Conservation (phyloP, 92 coral and sea anemone genomes). For the Umimayanthus kanabou region DNA sequence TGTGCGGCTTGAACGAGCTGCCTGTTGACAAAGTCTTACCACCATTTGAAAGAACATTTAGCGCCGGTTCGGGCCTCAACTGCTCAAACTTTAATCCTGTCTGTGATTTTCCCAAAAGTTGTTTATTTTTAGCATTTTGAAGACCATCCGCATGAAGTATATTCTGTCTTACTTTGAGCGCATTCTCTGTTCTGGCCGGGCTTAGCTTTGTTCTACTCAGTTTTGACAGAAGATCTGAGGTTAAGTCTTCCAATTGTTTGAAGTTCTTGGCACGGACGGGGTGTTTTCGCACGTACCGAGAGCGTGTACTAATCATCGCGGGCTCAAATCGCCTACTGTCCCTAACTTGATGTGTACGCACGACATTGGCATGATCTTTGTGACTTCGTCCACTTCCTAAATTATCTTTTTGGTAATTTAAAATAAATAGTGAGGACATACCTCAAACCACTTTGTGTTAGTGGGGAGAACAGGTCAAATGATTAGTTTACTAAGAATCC, state of each 20-base stretch:
- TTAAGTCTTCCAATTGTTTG: slow-evolving; percentile 11
- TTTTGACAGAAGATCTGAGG: slow-evolving; percentile 4
- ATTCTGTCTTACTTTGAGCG: not conserved
- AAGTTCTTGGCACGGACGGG: slow-evolving; percentile 15
- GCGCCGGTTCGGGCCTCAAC: not conserved
- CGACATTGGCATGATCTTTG: not conserved
- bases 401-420: not conserved
- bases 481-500: not conserved
- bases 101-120: not conserved
- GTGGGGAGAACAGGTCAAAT: not conserved
- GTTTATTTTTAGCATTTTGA: not conserved
- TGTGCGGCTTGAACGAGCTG: not conserved
- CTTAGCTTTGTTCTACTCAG: not conserved
- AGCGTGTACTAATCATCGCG: not conserved
- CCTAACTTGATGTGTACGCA: not conserved
- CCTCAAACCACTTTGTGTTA: not conserved
- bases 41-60: not conserved
- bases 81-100: not conserved
- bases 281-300: not conserved
- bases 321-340: not conserved
- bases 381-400: not conserved
- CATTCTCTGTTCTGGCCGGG: not conserved
- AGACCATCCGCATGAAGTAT: not conserved
- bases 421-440: not conserved
- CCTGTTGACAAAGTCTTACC: not conserved